These are phyloP conservation scores for Eulacestoma nigropectus DNA, from an alignment of 2,113 vertebrate genomes.

Conservation along the genomic window DNA sequence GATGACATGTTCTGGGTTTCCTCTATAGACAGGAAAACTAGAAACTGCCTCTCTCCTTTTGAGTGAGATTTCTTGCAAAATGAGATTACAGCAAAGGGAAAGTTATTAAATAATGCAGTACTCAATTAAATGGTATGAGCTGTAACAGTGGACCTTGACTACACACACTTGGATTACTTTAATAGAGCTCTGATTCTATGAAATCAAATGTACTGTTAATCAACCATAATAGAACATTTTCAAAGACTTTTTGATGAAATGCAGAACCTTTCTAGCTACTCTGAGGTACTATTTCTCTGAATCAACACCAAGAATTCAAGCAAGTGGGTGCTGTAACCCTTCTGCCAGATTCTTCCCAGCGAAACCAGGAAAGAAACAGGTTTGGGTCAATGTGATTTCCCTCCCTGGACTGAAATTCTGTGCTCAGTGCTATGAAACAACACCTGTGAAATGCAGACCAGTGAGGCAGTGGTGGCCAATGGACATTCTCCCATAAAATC, in stretches of 20 bases:
- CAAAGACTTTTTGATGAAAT: not conserved
- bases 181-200: not conserved
- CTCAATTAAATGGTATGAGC: not conserved
- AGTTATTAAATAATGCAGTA: not conserved
- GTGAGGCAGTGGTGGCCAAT: not conserved
- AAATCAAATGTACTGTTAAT: not conserved
- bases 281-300: not conserved
- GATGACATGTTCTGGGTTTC: not conserved
- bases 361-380: not conserved
- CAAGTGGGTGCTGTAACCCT: not conserved
- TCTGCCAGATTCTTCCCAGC: not conserved
- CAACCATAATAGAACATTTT: not conserved
- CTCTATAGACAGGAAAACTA: not conserved
- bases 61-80: not conserved
- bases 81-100: not conserved
- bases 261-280: not conserved
- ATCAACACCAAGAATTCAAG: not conserved
- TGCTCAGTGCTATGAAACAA: rapidly evolving
- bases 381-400: not conserved
- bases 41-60: not conserved
- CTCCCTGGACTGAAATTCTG: not conserved
- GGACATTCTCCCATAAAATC: not conserved
- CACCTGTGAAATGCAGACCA: not conserved
- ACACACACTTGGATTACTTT: not conserved
- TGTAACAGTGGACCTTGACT: not conserved